Evolutionary conservation across 2,797 vertebrate species (phyloP).

Genomic region (Luscinia megarhynchos): DNA sequence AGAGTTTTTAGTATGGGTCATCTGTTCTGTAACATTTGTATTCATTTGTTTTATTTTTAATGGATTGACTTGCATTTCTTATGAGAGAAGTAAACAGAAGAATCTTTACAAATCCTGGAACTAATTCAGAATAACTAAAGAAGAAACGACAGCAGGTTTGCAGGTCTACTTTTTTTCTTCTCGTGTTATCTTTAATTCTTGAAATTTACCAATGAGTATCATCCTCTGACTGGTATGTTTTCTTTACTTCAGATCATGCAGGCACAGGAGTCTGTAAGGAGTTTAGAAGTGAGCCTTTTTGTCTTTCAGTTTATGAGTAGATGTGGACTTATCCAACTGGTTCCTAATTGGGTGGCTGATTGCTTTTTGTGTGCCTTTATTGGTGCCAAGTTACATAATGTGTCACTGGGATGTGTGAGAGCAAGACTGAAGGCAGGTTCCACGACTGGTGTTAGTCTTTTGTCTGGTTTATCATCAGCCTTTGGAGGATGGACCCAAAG

Average conservation of each 20-base stretch:
- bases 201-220: not conserved
- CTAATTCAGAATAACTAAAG: not conserved
- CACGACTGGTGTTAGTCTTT: not conserved
- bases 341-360: not conserved
- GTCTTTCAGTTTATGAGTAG: not conserved
- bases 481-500: not conserved
- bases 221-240: not conserved
- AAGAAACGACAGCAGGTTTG: not conserved
- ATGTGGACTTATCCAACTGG: not conserved
- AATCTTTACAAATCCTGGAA: not conserved
- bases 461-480: not conserved
- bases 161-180: not conserved
- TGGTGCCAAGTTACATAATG: slow-evolving; percentile 2
- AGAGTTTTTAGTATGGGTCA: not conserved
- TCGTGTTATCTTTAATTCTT: not conserved
- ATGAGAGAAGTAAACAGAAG: not conserved
- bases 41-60: not conserved
- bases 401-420: not conserved
- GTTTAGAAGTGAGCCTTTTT: not conserved
- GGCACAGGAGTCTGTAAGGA: not conserved
- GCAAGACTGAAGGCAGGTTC: not conserved
- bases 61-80: not conserved
- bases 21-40: not conserved
- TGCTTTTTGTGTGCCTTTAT: slow-evolving; percentile 32
- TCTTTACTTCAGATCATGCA: not conserved